These are phyloP conservation scores for Thripadectes ignobilis DNA, from an alignment of 2,797 vertebrate genomes.

Conservation along the genomic window DNA sequence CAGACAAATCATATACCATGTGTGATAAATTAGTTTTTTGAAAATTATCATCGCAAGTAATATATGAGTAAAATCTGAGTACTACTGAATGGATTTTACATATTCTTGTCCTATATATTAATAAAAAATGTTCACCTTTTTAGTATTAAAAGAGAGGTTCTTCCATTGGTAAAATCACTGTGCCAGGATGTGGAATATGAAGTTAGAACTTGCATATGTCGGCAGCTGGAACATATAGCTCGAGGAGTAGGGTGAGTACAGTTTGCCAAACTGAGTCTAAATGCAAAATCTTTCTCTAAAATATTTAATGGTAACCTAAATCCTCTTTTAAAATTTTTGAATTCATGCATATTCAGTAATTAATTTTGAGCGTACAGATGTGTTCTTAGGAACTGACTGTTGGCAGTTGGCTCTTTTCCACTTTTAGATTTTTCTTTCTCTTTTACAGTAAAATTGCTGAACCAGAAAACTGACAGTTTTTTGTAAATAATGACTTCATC, in stretches of 20 bases:
- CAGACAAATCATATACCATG: not conserved
- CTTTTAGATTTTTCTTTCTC: not conserved
- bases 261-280: not conserved
- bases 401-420: not conserved
- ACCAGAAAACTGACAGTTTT: not conserved
- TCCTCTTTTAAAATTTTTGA: not conserved
- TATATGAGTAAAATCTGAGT: not conserved
- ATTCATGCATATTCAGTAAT: not conserved
- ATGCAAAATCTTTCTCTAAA: not conserved
- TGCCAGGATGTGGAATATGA: constrained; percentile 92
- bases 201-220: constrained; percentile 92
- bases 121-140: not conserved
- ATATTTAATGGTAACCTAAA: not conserved
- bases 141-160: constrained; percentile 92
- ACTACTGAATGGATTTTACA: not conserved
- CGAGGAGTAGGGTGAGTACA: constrained; percentile 87
- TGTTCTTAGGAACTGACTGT: not conserved
- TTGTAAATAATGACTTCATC: not conserved
- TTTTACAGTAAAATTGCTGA: not conserved
- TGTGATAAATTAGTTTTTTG: not conserved
- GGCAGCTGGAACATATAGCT: constrained; percentile 89
- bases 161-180: constrained; percentile 89
- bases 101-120: not conserved
- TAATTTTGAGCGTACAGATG: not conserved
- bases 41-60: not conserved